Base-by-base conservation (phyloP, 2,113 vertebrate species). In the Microtus montanus region DNA sequence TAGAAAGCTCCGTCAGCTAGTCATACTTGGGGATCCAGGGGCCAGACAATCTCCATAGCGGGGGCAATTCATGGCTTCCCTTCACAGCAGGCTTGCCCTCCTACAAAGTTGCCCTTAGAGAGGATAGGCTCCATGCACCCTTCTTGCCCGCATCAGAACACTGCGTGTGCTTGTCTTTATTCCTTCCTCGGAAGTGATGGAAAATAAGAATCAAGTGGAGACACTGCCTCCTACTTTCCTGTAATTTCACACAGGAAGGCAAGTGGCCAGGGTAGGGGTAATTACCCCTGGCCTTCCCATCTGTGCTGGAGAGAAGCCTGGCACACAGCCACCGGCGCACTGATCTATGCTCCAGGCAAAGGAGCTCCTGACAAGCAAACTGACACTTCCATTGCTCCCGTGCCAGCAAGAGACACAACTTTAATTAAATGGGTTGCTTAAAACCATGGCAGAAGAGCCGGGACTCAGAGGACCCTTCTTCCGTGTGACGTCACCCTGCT, bases 381-480 rank as follows among this genome's bases (percentile, higher is more conserved):
- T 97, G 97, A 97, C 97, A 98, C 96, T 94, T 96, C 90, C 95
- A 94, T 96, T 96, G 97, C 97, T 97, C 92, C 94, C 73, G 63
- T 66, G 95, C 98, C 95, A 96, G 93, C 33, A 19, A 87, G 49
- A 97, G 89, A 94, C 96, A 97, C 96, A 97, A 95, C 93, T 97
- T 97, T 97, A 98, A 98, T 98, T 97, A 98, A 98, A 96, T 64
- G 87, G 91, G 92, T 97, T 96, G 92, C 96, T 97, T 97, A 96
- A 96, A 97, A 96, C 92, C 93, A 58, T 41, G 0, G 91, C 71
- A 86, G 90, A 96, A 97, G 96, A 97, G 93, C 96, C 33, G 44
- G 92, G 92, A 71, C 80, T 93, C 93, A 80, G n/a, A 52, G 54
- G 93, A 64, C 90, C 83, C 95, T 88, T 95, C 64, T 66, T 79